Evolutionary conservation across 2,113 vertebrate species (phyloP).

Genomic region (Dolichallabes microphthalmus): DNA sequence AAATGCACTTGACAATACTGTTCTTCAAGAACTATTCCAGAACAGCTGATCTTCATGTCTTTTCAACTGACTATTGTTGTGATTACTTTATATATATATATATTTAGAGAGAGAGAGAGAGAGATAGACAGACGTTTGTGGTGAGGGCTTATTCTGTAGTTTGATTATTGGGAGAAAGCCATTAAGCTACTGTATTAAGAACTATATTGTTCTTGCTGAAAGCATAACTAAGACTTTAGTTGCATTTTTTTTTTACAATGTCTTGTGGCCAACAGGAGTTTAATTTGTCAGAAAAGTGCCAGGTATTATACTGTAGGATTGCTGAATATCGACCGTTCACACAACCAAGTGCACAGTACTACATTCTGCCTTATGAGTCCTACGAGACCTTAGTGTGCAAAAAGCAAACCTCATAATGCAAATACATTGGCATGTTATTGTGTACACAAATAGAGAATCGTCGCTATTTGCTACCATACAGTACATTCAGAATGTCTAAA

Average conservation of each 20-base stretch:
- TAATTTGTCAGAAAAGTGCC: constrained; percentile 11
- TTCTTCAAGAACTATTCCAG: too few species aligned
- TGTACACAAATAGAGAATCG: constrained; percentile 17
- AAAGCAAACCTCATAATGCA: constrained; percentile 18
- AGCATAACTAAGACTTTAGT: background rate
- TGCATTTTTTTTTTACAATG: constrained; percentile 40
- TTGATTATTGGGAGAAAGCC: too few species aligned
- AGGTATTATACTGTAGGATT: background rate
- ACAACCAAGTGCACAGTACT: constrained; percentile 9
- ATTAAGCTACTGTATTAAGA: too few species aligned
- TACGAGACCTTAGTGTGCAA: constrained; percentile 17
- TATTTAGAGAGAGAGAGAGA: too few species aligned
- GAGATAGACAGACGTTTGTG: too few species aligned
- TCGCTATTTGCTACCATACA: background rate
- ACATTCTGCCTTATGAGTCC: background rate
- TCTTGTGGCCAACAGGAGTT: constrained; percentile 1
- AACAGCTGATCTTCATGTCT: too few species aligned
- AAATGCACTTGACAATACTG: too few species aligned
- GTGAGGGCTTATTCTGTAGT: too few species aligned
- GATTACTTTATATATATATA: too few species aligned
- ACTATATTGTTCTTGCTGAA: background rate
- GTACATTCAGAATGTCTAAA: background rate
- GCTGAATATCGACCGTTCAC: constrained; percentile 14
- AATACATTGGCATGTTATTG: background rate
- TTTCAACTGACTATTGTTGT: too few species aligned